These are phyloP conservation scores for Lasioglossum pauxillum DNA, from an alignment of 2,888 invertebrate species.

Conservation along the genomic window DNA sequence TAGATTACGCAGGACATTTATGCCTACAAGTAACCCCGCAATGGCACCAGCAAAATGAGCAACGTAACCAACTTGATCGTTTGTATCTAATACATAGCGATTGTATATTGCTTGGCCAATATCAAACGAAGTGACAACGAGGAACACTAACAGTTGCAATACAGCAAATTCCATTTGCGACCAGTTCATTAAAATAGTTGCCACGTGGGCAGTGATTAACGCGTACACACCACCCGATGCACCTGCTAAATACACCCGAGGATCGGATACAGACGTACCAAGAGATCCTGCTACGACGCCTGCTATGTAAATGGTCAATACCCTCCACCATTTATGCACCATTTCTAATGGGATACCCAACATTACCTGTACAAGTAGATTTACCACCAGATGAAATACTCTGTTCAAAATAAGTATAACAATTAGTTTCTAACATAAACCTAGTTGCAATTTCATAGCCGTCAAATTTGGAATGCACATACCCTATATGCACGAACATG, in stretches of 20 bases:
- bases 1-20: slow-evolving; percentile 93
- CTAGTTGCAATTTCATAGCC: background rate
- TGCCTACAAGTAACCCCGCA: slow-evolving; percentile 93
- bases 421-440: background rate
- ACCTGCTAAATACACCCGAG: slow-evolving; percentile 93
- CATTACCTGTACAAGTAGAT: slow-evolving; percentile 95
- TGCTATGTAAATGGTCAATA: slow-evolving; percentile 92
- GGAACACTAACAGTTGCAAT: slow-evolving; percentile 92
- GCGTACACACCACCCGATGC: slow-evolving; percentile 98
- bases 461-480: slow-evolving; percentile 82
- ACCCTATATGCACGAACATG: slow-evolving; percentile 98
- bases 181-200: slow-evolving; percentile 98
- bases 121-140: slow-evolving; percentile 93
- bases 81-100: slow-evolving; percentile 89
- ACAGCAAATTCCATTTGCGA: slow-evolving; percentile 97
- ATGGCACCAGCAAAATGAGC: slow-evolving; percentile 97
- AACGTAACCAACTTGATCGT: slow-evolving; percentile 95
- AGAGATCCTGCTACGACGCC: slow-evolving; percentile 95
- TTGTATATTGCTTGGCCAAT: slow-evolving; percentile 96
- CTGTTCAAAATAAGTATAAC: slow-evolving; percentile 84
- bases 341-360: slow-evolving; percentile 97
- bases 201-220: slow-evolving; percentile 95
- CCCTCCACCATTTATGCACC: slow-evolving; percentile 98
- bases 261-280: slow-evolving; percentile 92
- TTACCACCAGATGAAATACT: slow-evolving; percentile 94